phyloP scores from a whole-genome alignment of 2,113 vertebrate species.

The Rissa tridactyla region DNA sequence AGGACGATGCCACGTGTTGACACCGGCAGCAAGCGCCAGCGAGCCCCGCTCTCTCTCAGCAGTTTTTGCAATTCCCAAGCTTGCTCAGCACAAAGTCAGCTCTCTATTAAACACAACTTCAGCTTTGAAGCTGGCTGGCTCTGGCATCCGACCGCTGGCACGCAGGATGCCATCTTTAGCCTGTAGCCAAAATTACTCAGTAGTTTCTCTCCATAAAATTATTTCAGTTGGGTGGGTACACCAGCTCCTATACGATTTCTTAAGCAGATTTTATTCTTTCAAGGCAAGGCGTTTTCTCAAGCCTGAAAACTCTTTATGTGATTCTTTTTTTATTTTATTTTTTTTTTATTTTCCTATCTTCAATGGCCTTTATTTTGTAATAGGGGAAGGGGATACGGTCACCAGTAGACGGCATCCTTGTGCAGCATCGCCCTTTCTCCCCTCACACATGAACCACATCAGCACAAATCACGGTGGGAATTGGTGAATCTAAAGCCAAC shows the following conservation, averaged over 20 bases:
- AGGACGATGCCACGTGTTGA: fast-evolving
- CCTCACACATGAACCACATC: fast-evolving
- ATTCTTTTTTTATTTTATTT: background rate
- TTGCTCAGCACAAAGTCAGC: background rate
- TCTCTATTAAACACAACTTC: background rate
- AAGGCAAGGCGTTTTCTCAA: background rate
- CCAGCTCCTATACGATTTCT: background rate
- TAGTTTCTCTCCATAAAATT: background rate
- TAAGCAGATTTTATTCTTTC: background rate
- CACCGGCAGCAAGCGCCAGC: background rate
- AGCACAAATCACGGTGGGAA: background rate
- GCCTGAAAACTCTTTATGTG: background rate
- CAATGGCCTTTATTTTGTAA: background rate
- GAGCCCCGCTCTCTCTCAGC: background rate
- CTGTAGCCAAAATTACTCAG: background rate
- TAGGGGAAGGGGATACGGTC: background rate
- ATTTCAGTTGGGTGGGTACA: background rate
- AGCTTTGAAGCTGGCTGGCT: background rate
- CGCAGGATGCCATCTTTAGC: background rate
- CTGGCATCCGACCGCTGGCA: background rate
- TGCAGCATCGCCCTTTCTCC: background rate
- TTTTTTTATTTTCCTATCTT: background rate
- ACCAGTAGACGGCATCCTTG: background rate
- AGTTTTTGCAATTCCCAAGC: background rate
- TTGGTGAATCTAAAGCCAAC: background rate